Evolutionary conservation across 2,113 vertebrate species (phyloP), one percentile per base, ranked within the genome.

Genomic region (Daubentonia madagascariensis): DNA sequence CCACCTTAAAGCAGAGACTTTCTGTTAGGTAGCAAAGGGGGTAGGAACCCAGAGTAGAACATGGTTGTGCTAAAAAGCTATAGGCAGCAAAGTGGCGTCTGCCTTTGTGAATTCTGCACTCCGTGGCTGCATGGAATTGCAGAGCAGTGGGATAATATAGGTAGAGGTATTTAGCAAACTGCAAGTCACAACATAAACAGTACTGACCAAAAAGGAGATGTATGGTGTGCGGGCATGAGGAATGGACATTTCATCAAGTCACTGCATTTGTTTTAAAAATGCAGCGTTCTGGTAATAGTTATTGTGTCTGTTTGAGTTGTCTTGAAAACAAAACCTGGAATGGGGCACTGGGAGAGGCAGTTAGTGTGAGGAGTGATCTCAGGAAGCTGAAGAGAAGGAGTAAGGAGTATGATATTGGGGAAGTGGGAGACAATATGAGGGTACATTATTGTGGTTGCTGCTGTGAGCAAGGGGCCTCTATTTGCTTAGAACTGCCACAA

Each of bases 111-210:
- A n/a, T 37, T 43, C 32, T 95, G 9, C 0, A 23, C 48, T 16
- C 16, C 54, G 65, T 9, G 50, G 23, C 28, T 22, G 40, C 7
- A 0, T 1, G 63, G 54, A 61, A 57, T 48, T 25, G 17, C 32
- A 45, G 45, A 23, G 28, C 14, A 4, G 14, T 25, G 30, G 2
- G 54, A 28, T 23, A 7, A 45, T 3, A 10, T 0, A 73, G 52
- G 25, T 17, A 48, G 2, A 25, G 32, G 3, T 25, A 9, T 22
- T 43, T 50, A 35, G 8, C 35, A n/a, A 86, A 37, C 14, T 89
- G 23, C 52, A 45, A 50, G 54, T 80, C 48, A 52, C 45, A 73
- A 8, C 40, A 4, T 50, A 48, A 50, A 13, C 0, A 63, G 37
- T 5, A n/a, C 57, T 80, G 37, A 50, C 35, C 45, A 12, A 81